Base-by-base conservation (phyloP, 2,888 invertebrate species). In the Cerastoderma edule region DNA sequence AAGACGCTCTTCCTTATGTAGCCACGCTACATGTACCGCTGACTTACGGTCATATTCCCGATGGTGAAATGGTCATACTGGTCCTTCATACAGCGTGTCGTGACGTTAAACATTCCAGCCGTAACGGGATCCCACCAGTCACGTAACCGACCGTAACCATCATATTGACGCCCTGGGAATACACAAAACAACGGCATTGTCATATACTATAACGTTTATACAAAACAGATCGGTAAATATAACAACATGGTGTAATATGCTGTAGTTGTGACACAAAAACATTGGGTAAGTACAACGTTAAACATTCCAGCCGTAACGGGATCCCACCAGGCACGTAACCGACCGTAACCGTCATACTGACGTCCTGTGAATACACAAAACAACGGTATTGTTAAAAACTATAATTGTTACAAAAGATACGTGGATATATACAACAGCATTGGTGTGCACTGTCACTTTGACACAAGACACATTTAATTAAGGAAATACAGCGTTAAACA, bases 61-160 rank as follows among this genome's bases (percentile, higher is more conserved):
- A 81, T 69, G 28, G 70, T 75, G 32, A 96, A 97, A 92, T 94
- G 93, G 72, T 96, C 95, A 92, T 99, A 99, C 92, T 99, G 99
- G 48, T 96, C 95, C 19, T 95, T 95, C 85, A 97, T 95, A 91
- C 99, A 99, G 85, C 96, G 95, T 0, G 98, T 96, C 71, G 97
- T 95, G 66, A 95, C 94, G 88, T 97, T 97, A 92, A 99, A 99
- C 69, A 95, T 95, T 0, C 95, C 95, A 70, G 98, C 96, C 0
- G 99, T 99, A 5, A 95, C 95, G 87, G 97, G 96, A 89, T 98
- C 97, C 99, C 99, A 99, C 99, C 99, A 99, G 83, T 97, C 96
- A 91, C 98, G 96, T 72, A 99, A 94, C 92, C 98, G 98, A 0
- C 99, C 99, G 85, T 96, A 95, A 93, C 96, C 96, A 91, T 99